A percentile compares a stretch with the other conserved stretches of the same genome.
phyloP scores from a whole-genome alignment of 2,797 vertebrate genomes.

The Psittacula echo region DNA sequence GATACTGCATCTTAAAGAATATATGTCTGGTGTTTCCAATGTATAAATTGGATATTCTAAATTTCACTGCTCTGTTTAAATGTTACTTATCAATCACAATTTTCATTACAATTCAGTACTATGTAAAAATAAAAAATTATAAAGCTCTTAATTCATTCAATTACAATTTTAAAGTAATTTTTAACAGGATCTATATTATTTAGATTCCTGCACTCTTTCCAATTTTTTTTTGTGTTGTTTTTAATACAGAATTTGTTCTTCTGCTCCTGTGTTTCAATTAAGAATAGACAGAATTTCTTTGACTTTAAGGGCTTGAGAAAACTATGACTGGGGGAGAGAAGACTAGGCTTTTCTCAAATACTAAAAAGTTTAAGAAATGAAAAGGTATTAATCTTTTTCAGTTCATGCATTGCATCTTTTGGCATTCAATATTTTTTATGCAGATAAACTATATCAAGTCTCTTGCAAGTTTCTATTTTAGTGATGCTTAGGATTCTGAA shows the following conservation, averaged over 20 bases:
- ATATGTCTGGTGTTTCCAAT: background rate
- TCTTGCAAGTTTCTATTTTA: background rate
- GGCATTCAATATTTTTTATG: background rate
- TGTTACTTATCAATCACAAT: background rate
- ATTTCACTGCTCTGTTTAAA: background rate
- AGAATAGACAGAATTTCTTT: background rate
- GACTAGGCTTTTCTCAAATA: background rate
- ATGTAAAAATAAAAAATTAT: background rate
- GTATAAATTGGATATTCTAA: background rate
- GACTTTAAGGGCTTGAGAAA: background rate
- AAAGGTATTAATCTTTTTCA: background rate
- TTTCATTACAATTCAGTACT: background rate
- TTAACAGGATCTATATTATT: background rate
- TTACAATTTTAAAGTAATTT: background rate
- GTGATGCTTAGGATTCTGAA: background rate
- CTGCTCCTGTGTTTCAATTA: background rate
- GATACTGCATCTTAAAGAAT: background rate
- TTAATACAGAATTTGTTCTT: background rate
- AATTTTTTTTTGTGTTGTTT: background rate
- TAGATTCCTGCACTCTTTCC: background rate
- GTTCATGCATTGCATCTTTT: background rate
- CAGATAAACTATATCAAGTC: background rate
- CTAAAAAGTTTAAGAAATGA: background rate
- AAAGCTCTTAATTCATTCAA: background rate
- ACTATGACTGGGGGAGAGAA: background rate